These are phyloP conservation scores for Gadopsis bispinosus DNA, from an alignment of 2,797 vertebrate genomes.

Conservation along the genomic window DNA sequence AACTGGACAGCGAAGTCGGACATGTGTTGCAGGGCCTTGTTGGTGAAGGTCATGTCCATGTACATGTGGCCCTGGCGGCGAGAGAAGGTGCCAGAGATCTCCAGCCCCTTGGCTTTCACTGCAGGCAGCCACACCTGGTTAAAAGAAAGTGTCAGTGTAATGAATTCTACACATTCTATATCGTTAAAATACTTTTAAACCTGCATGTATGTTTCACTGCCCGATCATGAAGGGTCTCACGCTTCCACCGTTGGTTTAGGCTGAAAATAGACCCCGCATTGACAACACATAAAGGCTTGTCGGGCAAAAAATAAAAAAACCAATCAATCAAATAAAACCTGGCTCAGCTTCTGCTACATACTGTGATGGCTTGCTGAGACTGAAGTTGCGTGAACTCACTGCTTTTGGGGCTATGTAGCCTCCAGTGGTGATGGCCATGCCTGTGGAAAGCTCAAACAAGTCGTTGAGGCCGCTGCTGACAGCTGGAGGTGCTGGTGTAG, in stretches of 20 bases:
- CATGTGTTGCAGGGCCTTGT: slow-evolving; percentile 99
- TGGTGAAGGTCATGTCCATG: slow-evolving; percentile 99
- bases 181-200: not conserved
- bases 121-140: slow-evolving; percentile 95
- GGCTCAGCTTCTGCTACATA: not conserved
- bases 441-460: slow-evolving; percentile 95
- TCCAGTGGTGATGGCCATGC: slow-evolving; percentile 94
- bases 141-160: not conserved
- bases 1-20: slow-evolving; percentile 98
- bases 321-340: not conserved
- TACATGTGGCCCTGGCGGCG: slow-evolving; percentile 97
- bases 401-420: slow-evolving; percentile 91
- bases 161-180: not conserved
- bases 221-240: not conserved
- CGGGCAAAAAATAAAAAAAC: not conserved
- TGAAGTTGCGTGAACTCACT: slow-evolving; percentile 83
- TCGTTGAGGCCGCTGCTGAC: slow-evolving; percentile 95
- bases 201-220: not conserved
- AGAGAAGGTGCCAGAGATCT: slow-evolving; percentile 96
- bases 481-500: slow-evolving; percentile 93
- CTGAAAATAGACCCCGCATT: not conserved
- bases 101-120: slow-evolving; percentile 96
- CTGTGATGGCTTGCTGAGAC: not conserved
- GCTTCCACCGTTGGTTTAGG: not conserved
- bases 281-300: not conserved